phyloP scores from a whole-genome alignment of 64 coral and sea anemone species.

The Hydrozoanthus tunicans region DNA sequence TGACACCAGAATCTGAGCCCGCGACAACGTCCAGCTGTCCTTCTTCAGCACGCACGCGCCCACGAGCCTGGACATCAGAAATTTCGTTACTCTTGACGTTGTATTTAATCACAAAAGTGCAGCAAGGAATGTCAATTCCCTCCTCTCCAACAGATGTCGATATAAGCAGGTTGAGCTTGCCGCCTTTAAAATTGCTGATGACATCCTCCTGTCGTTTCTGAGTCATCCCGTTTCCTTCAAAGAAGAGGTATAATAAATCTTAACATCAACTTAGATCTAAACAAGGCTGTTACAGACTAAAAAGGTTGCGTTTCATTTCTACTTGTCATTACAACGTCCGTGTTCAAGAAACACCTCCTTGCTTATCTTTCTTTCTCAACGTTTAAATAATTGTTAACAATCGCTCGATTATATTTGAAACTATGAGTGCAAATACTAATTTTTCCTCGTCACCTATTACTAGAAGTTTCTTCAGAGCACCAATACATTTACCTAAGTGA shows the following conservation, averaged over 20 bases:
- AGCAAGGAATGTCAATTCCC: constrained; percentile 79
- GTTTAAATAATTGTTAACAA: too few species aligned
- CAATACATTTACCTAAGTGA: too few species aligned
- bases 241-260: background rate
- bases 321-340: too few species aligned
- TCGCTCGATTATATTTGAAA: too few species aligned
- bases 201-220: constrained; percentile 81
- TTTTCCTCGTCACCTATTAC: too few species aligned
- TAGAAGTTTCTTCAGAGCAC: too few species aligned
- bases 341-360: too few species aligned
- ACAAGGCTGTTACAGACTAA: background rate
- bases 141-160: constrained; percentile 91
- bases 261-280: background rate
- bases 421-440: too few species aligned
- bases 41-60: constrained; percentile 60
- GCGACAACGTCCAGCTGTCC: constrained; percentile 71
- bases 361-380: too few species aligned
- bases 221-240: constrained; percentile 72
- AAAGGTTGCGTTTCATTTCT: too few species aligned
- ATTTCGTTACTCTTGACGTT: constrained; percentile 86
- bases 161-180: constrained; percentile 72
- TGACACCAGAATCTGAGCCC: constrained; percentile 54
- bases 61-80: constrained; percentile 79
- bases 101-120: constrained; percentile 87
- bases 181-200: constrained; percentile 66